Base-by-base conservation (phyloP, 2,888 invertebrate genomes). In the Noctua fimbriata region DNA sequence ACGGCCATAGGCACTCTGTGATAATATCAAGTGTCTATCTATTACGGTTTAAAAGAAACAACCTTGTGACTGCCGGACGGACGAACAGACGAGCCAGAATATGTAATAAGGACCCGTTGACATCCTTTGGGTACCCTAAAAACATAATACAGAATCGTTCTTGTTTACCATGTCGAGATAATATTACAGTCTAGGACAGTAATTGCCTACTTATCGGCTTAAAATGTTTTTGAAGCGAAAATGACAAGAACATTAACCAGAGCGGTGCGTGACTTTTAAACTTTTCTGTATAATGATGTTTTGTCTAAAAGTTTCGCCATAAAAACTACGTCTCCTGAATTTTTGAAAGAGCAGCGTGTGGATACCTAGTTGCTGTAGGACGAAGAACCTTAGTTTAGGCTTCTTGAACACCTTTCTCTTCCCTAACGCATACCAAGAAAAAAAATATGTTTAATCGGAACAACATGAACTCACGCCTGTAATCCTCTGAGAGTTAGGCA, bases 281-380 rank as follows among this genome's bases (percentile, higher is more conserved):
- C 21, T 78, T 78, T 69, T 32, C 47, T 0, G 14, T 47, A 5
- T 47, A n/a, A n/a, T 65, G 49, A 80, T 81, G 80, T 73, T 44
- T 69, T 72, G 44, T n/a, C 24, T 49, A n/a, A 65, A 87, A 86
- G 58, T 84, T 86, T 67, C 0, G 55, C 52, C 32, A 75, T 69
- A 74, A 83, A 78, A 69, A 24, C 16, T 14, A 70, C 71, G 74
- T 67, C 5, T 28, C 0, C 49, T 10, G 75, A 77, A 85, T 78
- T 49, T 49, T 7, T 47, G 24, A 75, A 44, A 12, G 36, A 67
- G 16, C n/a, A n/a, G n/a, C n/a, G n/a, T 60, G 28, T 60, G 28
- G 6, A 58, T 58, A 58, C n/a, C n/a, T n/a, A n/a, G n/a, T 58
- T 58, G 58, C 5, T n/a, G n/a, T 58, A n/a, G 5, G 1, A 52